Percentiles rank a stretch among this genome's conserved stretches.
Conservation (phyloP, 1,140 invertebrate genomes). For the Augochlora pura region DNA sequence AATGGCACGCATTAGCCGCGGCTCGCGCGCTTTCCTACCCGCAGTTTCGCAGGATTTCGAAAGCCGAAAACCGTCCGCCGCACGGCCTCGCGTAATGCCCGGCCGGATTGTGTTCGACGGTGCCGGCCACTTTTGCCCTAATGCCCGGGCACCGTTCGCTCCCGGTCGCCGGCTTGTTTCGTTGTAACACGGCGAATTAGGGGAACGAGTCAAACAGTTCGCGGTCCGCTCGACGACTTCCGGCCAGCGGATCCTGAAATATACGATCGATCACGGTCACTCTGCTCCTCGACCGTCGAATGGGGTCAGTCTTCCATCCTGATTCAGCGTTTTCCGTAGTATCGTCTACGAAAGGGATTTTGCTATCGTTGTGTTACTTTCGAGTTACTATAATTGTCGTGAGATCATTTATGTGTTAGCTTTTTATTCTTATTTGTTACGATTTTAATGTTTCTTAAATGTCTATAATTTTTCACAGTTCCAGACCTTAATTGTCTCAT, state of each 20-base stretch:
- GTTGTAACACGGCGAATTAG: slow-evolving; percentile 1
- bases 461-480: too few relatives aligned
- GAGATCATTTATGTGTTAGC: too few relatives aligned
- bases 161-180: neutral
- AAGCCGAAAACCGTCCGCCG: slow-evolving; percentile 29
- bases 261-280: neutral
- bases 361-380: too few relatives aligned
- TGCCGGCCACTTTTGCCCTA: slow-evolving; percentile 25
- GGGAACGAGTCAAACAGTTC: slow-evolving; percentile 2
- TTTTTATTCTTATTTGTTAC: too few relatives aligned
- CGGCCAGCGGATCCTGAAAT: neutral
- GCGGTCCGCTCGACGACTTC: neutral
- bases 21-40: slow-evolving; percentile 16
- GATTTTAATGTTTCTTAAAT: too few relatives aligned
- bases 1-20: slow-evolving; percentile 71
- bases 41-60: slow-evolving; percentile 51
- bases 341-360: too few relatives aligned
- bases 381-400: too few relatives aligned
- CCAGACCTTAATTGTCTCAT: too few relatives aligned
- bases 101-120: slow-evolving; percentile 23
- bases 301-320: too few relatives aligned
- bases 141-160: neutral
- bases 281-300: too few relatives aligned
- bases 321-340: too few relatives aligned
- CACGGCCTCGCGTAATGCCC: slow-evolving; percentile 16